Percentiles rank a stretch among this genome's conserved stretches.
Conservation (phyloP, 2,113 vertebrate species). For the Phrynocephalus versicolor region DNA sequence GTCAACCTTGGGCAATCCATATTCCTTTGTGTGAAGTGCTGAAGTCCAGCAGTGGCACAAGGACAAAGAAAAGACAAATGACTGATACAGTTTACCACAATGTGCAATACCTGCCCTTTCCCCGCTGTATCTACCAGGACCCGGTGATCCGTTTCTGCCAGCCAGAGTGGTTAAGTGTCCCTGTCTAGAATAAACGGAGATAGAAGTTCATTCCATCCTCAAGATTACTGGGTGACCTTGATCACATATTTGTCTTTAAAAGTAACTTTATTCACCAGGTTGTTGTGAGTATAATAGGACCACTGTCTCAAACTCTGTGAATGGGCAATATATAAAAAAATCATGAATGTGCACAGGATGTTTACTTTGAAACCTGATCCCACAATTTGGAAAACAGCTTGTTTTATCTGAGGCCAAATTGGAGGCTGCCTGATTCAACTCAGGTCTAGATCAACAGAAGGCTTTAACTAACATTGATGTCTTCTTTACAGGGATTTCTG, state of each 20-base stretch:
- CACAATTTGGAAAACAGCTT: no score
- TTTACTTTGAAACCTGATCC: no score
- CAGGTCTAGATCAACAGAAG: no score
- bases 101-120: background rate
- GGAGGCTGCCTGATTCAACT: no score
- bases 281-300: background rate
- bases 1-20: conserved; percentile 28
- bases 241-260: no score
- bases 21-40: conserved; percentile 41
- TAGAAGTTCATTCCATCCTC: no score
- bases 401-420: no score
- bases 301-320: background rate
- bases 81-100: conserved; percentile 37
- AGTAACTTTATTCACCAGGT: background rate
- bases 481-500: no score
- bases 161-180: no score
- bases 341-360: background rate
- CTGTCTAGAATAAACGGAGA: background rate
- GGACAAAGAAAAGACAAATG: conserved; percentile 29
- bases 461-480: no score
- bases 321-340: background rate
- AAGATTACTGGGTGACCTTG: no score
- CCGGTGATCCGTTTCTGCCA: background rate
- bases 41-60: background rate
- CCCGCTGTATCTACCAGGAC: background rate